These are phyloP conservation scores for Dicaeum eximium DNA, from an alignment of 2,113 vertebrate genomes.

Conservation along the genomic window DNA sequence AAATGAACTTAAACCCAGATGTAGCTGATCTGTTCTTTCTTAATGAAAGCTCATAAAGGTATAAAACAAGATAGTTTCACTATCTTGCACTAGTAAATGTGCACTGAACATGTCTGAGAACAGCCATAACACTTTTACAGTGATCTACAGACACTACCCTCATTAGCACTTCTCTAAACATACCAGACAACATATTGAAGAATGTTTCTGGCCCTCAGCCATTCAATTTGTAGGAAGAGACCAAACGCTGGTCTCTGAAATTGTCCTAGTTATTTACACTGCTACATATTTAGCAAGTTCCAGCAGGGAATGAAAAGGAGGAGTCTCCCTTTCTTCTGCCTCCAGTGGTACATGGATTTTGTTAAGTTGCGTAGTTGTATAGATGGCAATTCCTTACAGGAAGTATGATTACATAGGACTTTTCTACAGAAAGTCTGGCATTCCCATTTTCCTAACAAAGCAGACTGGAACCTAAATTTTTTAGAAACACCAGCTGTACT, in stretches of 20 bases:
- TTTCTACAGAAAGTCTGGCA: background rate
- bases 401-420: background rate
- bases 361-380: background rate
- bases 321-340: background rate
- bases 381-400: background rate
- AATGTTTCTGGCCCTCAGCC: background rate
- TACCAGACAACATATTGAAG: background rate
- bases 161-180: background rate
- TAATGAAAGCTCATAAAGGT: background rate
- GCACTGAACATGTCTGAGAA: background rate
- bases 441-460: background rate
- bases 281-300: background rate
- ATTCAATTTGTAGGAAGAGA: background rate
- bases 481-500: background rate
- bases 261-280: background rate
- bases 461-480: background rate
- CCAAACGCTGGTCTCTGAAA: fast-evolving
- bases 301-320: background rate
- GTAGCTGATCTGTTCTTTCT: background rate
- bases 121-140: background rate
- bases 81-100: background rate
- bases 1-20: background rate
- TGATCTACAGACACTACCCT: background rate
- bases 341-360: background rate
- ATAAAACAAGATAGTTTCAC: background rate